A percentile compares a stretch with the other conserved stretches of the same genome.
Evolutionary conservation across 2,888 invertebrate species (phyloP).

Genomic region (Philaethria dido): DNA sequence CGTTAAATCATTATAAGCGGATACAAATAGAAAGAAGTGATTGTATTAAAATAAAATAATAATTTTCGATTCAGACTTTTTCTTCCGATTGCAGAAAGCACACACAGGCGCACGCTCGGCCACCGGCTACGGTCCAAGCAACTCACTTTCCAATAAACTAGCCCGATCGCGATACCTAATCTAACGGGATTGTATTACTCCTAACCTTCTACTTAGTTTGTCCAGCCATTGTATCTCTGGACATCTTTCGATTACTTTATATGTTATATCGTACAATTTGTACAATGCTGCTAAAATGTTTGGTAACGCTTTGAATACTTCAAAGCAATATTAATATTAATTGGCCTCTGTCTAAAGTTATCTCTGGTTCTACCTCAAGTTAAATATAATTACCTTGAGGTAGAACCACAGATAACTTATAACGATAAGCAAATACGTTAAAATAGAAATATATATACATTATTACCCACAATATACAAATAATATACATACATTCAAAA

Average conservation of each 20-base stretch:
- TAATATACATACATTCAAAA: no score
- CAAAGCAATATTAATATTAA: no score
- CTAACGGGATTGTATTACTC: conserved; percentile 76
- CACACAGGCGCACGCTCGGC: conserved; percentile 54
- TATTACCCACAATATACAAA: no score
- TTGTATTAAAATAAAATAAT: conserved; percentile 4
- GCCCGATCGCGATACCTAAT: conserved; percentile 74
- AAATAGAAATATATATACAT: no score
- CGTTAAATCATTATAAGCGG: background rate
- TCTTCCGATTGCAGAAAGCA: conserved; percentile 58
- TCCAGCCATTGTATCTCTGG: conserved; percentile 63
- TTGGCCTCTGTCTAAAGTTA: background rate
- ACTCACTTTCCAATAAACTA: conserved; percentile 80
- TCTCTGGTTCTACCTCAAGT: background rate
- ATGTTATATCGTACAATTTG: background rate
- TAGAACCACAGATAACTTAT: no score
- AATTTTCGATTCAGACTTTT: conserved; percentile 46
- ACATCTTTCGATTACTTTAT: conserved; percentile 40
- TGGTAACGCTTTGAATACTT: no score
- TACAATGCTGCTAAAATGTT: background rate
- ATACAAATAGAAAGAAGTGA: conserved; percentile 8
- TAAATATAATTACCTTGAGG: no score
- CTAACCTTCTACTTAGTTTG: conserved; percentile 56
- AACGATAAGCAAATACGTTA: no score
- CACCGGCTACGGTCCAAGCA: conserved; percentile 66